Conservation (phyloP, 2,113 vertebrate genomes). For the Crypturellus undulatus region DNA sequence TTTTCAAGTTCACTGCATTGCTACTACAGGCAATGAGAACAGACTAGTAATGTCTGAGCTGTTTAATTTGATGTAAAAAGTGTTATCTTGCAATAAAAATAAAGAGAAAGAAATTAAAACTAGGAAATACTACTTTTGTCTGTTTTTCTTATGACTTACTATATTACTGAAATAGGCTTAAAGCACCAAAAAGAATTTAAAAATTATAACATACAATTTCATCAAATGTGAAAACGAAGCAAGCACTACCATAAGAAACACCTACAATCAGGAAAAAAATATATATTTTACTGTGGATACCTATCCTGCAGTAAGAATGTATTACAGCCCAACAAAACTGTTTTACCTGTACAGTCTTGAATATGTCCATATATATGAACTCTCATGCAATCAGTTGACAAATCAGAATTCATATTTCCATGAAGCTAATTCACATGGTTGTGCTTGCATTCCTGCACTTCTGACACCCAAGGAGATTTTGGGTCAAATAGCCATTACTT, state of each 20-base stretch:
- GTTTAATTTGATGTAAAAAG: neutral
- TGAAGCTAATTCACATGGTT: neutral
- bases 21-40: neutral
- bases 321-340: neutral
- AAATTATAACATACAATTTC: neutral
- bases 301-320: neutral
- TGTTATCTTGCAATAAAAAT: neutral
- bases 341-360: neutral
- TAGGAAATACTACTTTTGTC: neutral
- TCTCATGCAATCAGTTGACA: neutral
- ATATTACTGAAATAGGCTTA: neutral
- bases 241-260: neutral
- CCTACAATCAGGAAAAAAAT: neutral
- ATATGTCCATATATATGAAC: neutral
- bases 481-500: neutral
- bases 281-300: neutral
- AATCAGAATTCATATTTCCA: neutral
- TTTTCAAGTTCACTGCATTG: neutral
- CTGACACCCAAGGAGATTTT: neutral
- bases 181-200: neutral
- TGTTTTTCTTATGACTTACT: neutral
- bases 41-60: neutral
- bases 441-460: neutral
- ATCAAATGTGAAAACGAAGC: neutral
- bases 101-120: neutral